A percentile compares a stretch with the other conserved stretches of the same genome.
Evolutionary conservation across 35 echinoderm and acorn worm genomes (phyloP).

Genomic region (Lytechinus variegatus): DNA sequence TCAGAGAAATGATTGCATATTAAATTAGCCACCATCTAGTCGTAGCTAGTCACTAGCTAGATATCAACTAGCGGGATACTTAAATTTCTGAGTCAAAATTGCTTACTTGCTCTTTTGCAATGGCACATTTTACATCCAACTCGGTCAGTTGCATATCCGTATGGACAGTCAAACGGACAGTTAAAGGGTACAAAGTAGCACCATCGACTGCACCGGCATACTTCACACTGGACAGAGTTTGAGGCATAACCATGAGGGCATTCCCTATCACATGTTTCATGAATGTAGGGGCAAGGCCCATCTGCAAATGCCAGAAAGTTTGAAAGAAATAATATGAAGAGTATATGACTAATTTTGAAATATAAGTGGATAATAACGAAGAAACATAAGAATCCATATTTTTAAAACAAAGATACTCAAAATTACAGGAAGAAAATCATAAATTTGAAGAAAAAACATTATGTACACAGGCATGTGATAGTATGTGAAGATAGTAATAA

Average conservation of each 20-base stretch:
- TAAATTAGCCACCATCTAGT: no score
- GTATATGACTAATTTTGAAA: no score
- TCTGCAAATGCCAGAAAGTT: not conserved
- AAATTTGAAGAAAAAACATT: no score
- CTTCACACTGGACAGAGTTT: conserved; percentile 43
- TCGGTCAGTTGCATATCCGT: conserved; percentile 59
- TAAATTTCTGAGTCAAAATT: no score
- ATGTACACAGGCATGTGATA: no score
- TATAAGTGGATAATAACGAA: not conserved
- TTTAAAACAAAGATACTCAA: not conserved
- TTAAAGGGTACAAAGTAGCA: conserved; percentile 36
- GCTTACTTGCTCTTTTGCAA: conserved; percentile 52
- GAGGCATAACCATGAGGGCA: conserved; percentile 52
- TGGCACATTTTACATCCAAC: conserved; percentile 58
- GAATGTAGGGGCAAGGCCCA: not conserved
- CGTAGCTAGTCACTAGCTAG: no score
- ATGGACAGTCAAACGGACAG: conserved; percentile 42
- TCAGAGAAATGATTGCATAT: no score
- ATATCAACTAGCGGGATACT: no score
- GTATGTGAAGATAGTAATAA: no score
- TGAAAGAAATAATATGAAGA: not conserved
- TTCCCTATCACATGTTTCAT: conserved; percentile 28
- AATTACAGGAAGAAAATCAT: no score
- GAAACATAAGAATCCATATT: not conserved
- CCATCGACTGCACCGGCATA: conserved; percentile 36